Evolutionary conservation across 2,888 invertebrate genomes (phyloP).

Genomic region (Orchesellides sinensis): DNA sequence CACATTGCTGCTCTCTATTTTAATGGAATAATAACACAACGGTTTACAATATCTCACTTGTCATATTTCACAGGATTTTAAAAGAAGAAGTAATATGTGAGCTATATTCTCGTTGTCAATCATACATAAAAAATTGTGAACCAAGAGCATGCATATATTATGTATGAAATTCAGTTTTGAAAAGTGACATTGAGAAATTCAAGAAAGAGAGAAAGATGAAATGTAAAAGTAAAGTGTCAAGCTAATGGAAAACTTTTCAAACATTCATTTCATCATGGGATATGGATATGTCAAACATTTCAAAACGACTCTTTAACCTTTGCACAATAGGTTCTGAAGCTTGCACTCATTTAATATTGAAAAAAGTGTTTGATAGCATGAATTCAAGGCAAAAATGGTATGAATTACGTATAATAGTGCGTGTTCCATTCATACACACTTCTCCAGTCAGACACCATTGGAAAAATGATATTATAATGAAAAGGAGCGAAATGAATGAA

Average conservation of each 20-base stretch:
- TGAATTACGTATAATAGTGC: not conserved
- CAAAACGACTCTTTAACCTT: slow-evolving; percentile 60
- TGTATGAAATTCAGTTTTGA: not conserved
- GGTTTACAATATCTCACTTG: too few relatives aligned
- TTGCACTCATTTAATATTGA: too few relatives aligned
- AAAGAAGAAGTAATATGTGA: not conserved
- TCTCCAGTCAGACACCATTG: slow-evolving; percentile 20
- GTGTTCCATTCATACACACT: slow-evolving; percentile 21
- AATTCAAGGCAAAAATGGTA: not conserved
- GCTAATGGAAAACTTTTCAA: slow-evolving; percentile 61
- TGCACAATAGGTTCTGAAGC: slow-evolving; percentile 48
- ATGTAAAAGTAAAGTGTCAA: slow-evolving; percentile 50
- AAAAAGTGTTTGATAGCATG: too few relatives aligned
- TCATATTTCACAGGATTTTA: slow-evolving; percentile 9
- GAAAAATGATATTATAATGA: slow-evolving; percentile 43
- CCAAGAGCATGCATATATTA: not conserved
- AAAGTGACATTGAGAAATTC: not conserved
- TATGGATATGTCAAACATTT: slow-evolving; percentile 65
- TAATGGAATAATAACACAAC: too few relatives aligned
- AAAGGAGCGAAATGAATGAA: slow-evolving; percentile 58
- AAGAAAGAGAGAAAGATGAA: slow-evolving; percentile 3
- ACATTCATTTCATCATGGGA: slow-evolving; percentile 62
- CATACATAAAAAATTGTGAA: not conserved
- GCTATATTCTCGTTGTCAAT: not conserved
- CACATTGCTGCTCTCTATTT: too few relatives aligned